These are phyloP conservation scores for Steromphala cineraria DNA, from an alignment of 2,888 invertebrate species.

Conservation along the genomic window DNA sequence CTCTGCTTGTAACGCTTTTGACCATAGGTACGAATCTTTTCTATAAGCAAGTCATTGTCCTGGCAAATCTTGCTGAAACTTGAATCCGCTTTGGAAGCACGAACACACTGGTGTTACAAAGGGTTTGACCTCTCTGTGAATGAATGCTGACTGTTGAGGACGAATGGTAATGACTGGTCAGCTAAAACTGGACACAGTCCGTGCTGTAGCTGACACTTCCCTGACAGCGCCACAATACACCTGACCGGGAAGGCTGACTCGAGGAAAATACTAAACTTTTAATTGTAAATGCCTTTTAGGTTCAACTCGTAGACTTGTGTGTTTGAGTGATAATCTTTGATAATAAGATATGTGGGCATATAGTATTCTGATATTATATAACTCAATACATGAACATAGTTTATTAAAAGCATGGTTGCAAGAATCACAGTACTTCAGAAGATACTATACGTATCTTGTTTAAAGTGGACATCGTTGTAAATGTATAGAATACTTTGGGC, in stretches of 20 bases:
- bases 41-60: not conserved
- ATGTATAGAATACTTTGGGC: no score
- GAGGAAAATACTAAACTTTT: not conserved
- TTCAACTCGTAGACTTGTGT: not conserved
- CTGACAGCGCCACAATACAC: not conserved
- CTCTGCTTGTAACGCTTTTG: constrained; percentile 3
- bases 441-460: no score
- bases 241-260: not conserved
- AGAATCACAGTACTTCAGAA: no score
- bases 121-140: not conserved
- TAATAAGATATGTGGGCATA: no score
- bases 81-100: not conserved
- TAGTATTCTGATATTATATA: no score
- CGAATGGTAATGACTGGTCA: not conserved
- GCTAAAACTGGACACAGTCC: not conserved
- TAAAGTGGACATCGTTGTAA: no score
- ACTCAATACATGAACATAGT: no score
- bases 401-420: no score
- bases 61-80: not conserved
- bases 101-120: not conserved
- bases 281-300: not conserved
- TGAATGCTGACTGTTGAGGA: not conserved
- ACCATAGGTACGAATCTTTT: not conserved
- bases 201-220: not conserved
- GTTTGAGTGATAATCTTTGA: no score